Base-by-base conservation (phyloP, 2,888 invertebrate species). In the Pycnomerus fuliginosus region DNA sequence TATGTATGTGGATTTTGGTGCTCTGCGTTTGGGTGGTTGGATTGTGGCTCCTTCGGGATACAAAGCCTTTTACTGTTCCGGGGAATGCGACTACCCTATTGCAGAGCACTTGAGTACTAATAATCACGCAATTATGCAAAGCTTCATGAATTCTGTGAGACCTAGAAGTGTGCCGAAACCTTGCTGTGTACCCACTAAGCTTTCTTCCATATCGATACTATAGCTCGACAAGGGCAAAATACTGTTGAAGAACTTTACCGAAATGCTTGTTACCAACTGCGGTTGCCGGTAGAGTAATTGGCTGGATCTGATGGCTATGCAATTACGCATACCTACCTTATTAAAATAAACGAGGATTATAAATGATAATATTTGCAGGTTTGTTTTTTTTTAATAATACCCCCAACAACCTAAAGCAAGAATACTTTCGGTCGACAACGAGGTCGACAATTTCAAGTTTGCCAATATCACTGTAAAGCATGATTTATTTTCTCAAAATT, bases 21-120 rank as follows among this genome's bases (percentile, higher is more conserved):
- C 95, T 67, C 94, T 99, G 17, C 96, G 96, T 36, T 99, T 98
- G 98, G 89, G 90, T 70, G 94, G 96, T 74, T 99, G 98, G 98
- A 96, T 97, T 66, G 92, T 97, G 31, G 96, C 96, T 30, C 96
- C 96, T 16, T 86, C 87, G 16, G 95, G 95, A 46, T 97, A 96
- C 76, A 90, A 96, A 69, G 98, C 98, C 5, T 96, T 83, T 75
- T 96, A 90, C 74, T 99, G 98, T 74, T 85, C 88, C 64, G 98
- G 98, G 15, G 90, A 91, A 68, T 99, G 98, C 72, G 88, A 88
- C 32, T 96, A 91, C 71, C 97, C 97, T 16, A 77, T 97, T 64
- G 84, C 93, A 37, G 92, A 94, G 62, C 92, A 95, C 73, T 76
- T 96, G 38, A 98, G 98, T 76, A 88, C 95, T 56, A 97, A 97